Evolutionary conservation across 2,888 invertebrate species (phyloP).

Genomic region (Seira musarum): DNA sequence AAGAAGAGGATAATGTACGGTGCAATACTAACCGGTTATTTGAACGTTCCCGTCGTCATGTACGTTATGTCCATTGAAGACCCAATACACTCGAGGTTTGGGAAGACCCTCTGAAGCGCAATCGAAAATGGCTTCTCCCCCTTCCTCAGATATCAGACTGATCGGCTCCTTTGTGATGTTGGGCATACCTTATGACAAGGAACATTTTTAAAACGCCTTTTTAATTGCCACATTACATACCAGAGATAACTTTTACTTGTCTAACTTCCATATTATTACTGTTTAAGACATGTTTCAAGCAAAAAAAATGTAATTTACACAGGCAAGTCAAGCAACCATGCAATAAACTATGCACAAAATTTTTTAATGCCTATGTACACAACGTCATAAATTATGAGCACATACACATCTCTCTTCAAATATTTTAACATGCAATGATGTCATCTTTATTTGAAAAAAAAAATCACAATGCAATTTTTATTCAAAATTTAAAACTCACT

Average conservation of each 20-base stretch:
- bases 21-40: conserved; percentile 68
- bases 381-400: background rate
- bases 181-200: conserved; percentile 72
- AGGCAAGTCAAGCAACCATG: background rate
- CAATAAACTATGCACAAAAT: background rate
- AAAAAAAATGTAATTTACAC: background rate
- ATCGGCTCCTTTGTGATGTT: conserved; percentile 72
- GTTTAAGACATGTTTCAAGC: background rate
- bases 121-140: conserved; percentile 74
- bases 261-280: background rate
- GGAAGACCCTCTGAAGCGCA: conserved; percentile 81
- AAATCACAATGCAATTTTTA: background rate
- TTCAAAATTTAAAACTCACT: conserved; percentile 70
- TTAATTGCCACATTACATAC: conserved; percentile 21
- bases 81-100: conserved; percentile 84
- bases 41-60: conserved; percentile 72
- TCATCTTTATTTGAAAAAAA: conserved; percentile 51
- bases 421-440: conserved; percentile 38
- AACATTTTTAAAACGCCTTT: conserved; percentile 30
- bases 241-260: background rate
- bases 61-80: conserved; percentile 86
- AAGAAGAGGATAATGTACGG: background rate
- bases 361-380: background rate
- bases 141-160: conserved; percentile 75
- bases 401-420: background rate